phyloP scores from a whole-genome alignment of 2,113 vertebrate genomes.

The Heliornis fulica region DNA sequence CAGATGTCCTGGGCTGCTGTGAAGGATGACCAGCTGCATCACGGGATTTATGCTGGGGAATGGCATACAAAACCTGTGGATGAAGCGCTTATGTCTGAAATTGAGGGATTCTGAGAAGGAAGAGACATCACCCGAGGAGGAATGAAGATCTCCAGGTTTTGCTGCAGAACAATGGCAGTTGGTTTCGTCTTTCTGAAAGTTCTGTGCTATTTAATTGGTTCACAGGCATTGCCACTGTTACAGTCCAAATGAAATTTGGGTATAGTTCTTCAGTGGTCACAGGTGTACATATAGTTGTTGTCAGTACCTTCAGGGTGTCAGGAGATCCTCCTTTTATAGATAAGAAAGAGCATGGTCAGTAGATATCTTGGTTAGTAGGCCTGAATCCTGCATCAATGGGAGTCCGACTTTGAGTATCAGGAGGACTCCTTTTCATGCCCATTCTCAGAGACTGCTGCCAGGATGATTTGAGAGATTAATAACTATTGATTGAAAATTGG shows the following conservation, averaged over 20 bases:
- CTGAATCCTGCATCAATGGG: background rate
- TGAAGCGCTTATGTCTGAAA: constrained; percentile 2
- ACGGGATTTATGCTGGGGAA: constrained; percentile 76
- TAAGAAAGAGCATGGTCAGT: background rate
- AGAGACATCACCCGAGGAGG: background rate
- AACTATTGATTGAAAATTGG: background rate
- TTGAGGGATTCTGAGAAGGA: background rate
- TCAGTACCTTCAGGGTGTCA: background rate
- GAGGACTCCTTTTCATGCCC: background rate
- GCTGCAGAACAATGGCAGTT: background rate
- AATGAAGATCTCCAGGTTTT: background rate
- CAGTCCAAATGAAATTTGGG: background rate
- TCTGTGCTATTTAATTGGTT: background rate
- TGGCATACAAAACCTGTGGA: background rate
- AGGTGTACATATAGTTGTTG: background rate
- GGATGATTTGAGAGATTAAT: background rate
- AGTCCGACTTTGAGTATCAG: background rate
- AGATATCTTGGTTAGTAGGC: background rate
- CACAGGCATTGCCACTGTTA: background rate
- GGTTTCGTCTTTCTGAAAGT: background rate
- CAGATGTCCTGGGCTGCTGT: constrained; percentile 90
- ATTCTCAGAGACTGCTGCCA: background rate
- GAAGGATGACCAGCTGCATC: constrained; percentile 77
- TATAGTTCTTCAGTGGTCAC: background rate
- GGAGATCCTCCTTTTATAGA: background rate